Percentiles rank a stretch among this genome's conserved stretches.
Conservation (phyloP, 1,140 invertebrate genomes). For the Nylanderia fulva region DNA sequence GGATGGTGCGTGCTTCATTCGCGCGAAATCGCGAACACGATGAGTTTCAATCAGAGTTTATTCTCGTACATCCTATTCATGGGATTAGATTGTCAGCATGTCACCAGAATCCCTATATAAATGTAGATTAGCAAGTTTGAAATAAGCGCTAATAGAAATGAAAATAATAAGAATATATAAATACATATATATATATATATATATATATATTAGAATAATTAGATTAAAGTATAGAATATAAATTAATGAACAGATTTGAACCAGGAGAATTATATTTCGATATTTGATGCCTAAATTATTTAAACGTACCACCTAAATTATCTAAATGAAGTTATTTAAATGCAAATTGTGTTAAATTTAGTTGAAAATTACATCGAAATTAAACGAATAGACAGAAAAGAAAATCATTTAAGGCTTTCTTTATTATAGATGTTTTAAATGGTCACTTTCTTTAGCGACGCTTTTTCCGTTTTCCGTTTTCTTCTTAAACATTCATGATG, state of each 20-base stretch:
- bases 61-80: conserved; percentile 35
- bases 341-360: background rate
- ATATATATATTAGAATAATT: background rate
- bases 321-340: conserved; percentile 44
- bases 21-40: conserved; percentile 24
- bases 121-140: background rate
- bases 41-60: conserved; percentile 51
- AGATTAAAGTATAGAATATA: background rate
- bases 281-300: background rate
- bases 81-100: conserved; percentile 28
- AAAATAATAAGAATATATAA: no score
- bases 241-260: background rate
- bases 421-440: conserved; percentile 11
- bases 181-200: no score
- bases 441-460: background rate
- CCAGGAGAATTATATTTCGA: background rate
- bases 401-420: conserved; percentile 17
- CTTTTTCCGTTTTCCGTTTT: background rate
- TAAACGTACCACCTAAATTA: conserved; percentile 10
- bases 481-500: conserved; percentile 24
- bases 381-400: conserved; percentile 1
- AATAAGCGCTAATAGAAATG: background rate
- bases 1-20: background rate
- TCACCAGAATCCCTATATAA: conserved; percentile 7
- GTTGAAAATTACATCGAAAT: conserved; percentile 14